Evolutionary conservation across 2,888 invertebrate species (phyloP).

Genomic region (Agriopis leucophaearia): DNA sequence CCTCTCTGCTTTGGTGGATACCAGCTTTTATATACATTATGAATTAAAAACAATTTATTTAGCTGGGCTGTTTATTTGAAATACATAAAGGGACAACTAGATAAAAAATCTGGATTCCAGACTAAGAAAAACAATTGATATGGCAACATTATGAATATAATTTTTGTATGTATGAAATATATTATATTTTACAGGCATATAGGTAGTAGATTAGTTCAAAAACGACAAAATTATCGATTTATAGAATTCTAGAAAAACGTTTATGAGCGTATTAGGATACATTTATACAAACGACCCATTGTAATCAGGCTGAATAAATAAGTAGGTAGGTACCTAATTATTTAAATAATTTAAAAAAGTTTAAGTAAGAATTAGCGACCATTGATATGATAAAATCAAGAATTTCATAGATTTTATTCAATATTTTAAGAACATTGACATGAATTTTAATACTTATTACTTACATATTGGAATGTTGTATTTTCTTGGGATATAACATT

Average conservation of each 20-base stretch:
- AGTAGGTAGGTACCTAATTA: not conserved
- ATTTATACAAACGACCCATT: constrained; percentile 40
- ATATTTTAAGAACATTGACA: not conserved
- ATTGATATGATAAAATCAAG: not conserved
- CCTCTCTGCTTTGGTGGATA: not conserved
- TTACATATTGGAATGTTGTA: constrained; percentile 15
- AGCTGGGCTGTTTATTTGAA: constrained; percentile 82
- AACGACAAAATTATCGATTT: constrained; percentile 62
- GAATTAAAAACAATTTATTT: constrained; percentile 58
- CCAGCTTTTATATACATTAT: not conserved
- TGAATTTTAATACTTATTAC: not conserved
- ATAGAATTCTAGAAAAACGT: constrained; percentile 61
- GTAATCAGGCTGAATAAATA: not conserved
- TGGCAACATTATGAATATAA: constrained; percentile 78
- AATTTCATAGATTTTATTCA: not conserved
- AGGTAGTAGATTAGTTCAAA: constrained; percentile 60
- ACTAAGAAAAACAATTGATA: constrained; percentile 83
- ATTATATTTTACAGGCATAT: constrained; percentile 58
- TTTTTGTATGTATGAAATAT: constrained; percentile 62
- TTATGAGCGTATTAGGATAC: constrained; percentile 51
- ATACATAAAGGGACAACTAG: constrained; percentile 79
- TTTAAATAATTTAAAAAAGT: not conserved
- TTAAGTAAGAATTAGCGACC: not conserved
- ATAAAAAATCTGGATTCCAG: constrained; percentile 78
- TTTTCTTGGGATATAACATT: constrained; percentile 24